phyloP scores from a whole-genome alignment of 2,113 vertebrate species.

The Chaetodon trifascialis region DNA sequence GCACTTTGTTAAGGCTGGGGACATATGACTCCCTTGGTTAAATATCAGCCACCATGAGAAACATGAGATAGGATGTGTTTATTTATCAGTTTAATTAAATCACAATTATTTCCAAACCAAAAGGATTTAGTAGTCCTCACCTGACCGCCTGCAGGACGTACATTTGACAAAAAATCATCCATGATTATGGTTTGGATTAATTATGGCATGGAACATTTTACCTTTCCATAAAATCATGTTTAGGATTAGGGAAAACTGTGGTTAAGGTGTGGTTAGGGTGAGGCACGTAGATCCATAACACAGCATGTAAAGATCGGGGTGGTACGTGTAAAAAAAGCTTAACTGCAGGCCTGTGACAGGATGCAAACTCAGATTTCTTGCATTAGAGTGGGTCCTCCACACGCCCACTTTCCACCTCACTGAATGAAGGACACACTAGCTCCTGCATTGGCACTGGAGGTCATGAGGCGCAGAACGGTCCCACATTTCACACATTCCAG shows the following conservation, averaged over 20 bases:
- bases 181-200: not conserved
- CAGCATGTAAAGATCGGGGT: too few relatives aligned
- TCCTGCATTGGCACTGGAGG: not conserved
- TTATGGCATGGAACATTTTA: too few relatives aligned
- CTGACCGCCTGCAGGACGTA: too few relatives aligned
- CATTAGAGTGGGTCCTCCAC: not conserved
- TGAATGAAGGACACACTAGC: not conserved
- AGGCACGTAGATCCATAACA: too few relatives aligned
- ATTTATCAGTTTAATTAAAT: not conserved
- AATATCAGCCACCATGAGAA: too few relatives aligned
- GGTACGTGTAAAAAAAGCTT: too few relatives aligned
- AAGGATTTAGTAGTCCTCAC: not conserved
- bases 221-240: too few relatives aligned
- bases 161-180: not conserved
- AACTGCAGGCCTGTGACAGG: not conserved
- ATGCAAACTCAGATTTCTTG: not conserved
- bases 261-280: not conserved
- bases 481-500: not conserved
- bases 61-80: too few relatives aligned
- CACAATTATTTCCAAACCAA: not conserved
- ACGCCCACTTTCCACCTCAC: not conserved
- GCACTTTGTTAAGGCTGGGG: not conserved
- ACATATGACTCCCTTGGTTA: not conserved
- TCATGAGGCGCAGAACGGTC: not conserved
- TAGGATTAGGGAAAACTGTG: not conserved